Evolutionary conservation across 2,797 vertebrate genomes (phyloP), one percentile per base, ranked within the genome.

Genomic region (Petrocephalus schoutedeni): DNA sequence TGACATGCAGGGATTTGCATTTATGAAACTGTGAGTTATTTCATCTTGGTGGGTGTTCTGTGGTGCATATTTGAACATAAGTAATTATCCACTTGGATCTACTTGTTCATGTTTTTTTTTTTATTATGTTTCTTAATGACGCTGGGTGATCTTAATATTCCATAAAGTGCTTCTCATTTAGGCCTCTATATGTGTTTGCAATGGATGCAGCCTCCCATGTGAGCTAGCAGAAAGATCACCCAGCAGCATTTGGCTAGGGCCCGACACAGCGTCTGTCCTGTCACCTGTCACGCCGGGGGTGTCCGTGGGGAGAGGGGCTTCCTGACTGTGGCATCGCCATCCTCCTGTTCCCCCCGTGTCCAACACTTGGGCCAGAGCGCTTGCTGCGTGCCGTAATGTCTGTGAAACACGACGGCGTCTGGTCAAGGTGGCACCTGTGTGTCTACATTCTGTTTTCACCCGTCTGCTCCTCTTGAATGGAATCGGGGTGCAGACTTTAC

Each of bases 51-150:
- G 51, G 23, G 45, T 58, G 71, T 85, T 45, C 45, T 88, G 28
- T 87, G 67, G 90, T 85, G 58, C 7, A 49, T 58, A 64, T 74
- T 45, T 41, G 51, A 56, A 87, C 87, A 88, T 49, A 57, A 77
- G 32, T 51, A 71, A 45, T 28, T 88, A 85, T 88, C 90, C 89
- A 89, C 86, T 91, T 95, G 94, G 93, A 95, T 95, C 94, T 95
- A 93, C 95, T 94, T 94, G 49, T 89, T 80, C 87, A 88, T 89
- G 88, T 51, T 91, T 90, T 86, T 84, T 74, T 19, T 16, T 1
- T 74, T 45, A 41, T 74, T 74, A 41, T 77, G 51, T 82, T 83
- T 83, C 9, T 21, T 53, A 92, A 91, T 91, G 89, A 89, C 90
- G 89, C 89, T 91, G 92, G 90, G 91, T 91, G 86, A 88, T 89